Percentiles rank a stretch among this genome's conserved stretches.
Evolutionary conservation across 2,113 vertebrate species (phyloP).

Genomic region (Struthidea cinerea): DNA sequence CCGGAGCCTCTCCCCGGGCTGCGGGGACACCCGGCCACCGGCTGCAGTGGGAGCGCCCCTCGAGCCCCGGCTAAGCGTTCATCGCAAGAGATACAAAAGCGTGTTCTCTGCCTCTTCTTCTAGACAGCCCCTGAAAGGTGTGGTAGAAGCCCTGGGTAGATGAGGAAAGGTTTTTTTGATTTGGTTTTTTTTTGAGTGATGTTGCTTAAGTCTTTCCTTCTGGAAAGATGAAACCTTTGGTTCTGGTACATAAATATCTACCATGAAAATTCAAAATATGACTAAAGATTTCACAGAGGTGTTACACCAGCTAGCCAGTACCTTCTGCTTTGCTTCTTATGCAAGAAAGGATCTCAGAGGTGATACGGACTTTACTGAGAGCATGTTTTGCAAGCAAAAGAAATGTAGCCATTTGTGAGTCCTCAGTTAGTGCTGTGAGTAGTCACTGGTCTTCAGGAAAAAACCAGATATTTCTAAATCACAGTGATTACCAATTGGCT

Average conservation of each 20-base stretch:
- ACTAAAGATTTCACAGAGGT: not conserved
- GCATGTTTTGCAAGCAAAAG: not conserved
- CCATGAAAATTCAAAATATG: not conserved
- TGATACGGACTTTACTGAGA: not conserved
- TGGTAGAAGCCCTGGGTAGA: not conserved
- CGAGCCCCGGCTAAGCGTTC: not conserved
- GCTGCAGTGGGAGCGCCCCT: rapidly evolving
- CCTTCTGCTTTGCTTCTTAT: not conserved
- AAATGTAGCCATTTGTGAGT: not conserved
- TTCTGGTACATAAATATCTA: not conserved
- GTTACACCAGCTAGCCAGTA: not conserved
- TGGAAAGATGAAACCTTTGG: not conserved
- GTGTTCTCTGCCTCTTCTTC: not conserved
- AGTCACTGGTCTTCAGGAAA: not conserved
- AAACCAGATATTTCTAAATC: not conserved
- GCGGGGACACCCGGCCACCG: not conserved
- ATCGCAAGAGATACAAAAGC: rapidly evolving
- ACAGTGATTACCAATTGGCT: not conserved
- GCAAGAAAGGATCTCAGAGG: not conserved
- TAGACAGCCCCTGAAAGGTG: rapidly evolving
- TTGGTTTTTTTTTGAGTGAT: too few relatives aligned
- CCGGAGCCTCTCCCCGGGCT: not conserved
- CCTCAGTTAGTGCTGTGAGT: not conserved
- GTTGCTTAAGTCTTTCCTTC: not conserved
- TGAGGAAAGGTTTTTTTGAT: not conserved